Evolutionary conservation across 1,140 invertebrate species (phyloP).

Genomic region (Zaprionus vittiger): DNA sequence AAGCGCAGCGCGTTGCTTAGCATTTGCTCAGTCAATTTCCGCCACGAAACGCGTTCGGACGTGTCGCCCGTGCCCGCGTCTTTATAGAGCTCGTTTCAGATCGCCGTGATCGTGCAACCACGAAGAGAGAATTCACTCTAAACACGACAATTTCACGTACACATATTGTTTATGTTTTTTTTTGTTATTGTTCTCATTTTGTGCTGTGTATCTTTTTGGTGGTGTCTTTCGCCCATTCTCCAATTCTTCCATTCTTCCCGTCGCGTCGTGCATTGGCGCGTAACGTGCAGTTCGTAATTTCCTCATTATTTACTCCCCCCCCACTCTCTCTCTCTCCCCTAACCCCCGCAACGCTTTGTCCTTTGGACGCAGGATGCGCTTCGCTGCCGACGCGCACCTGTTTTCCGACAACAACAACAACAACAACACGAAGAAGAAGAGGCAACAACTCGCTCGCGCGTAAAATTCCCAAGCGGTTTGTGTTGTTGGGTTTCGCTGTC

Average conservation of each 20-base stretch:
- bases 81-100: slow-evolving; percentile 34
- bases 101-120: slow-evolving; percentile 2
- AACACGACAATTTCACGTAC: slow-evolving; percentile 40
- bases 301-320: slow-evolving; percentile 15
- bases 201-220: slow-evolving; percentile 29
- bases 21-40: slow-evolving; percentile 76
- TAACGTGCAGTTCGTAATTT: slow-evolving; percentile 46
- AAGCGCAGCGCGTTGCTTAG: slow-evolving; percentile 24
- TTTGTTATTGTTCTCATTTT: slow-evolving; percentile 36
- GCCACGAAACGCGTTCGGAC: slow-evolving; percentile 74
- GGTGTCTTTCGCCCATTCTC: slow-evolving; percentile 42
- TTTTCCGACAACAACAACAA: slow-evolving; percentile 33
- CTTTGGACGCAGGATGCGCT: slow-evolving; percentile 69
- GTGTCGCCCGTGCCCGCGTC: slow-evolving; percentile 43
- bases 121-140: slow-evolving; percentile 16
- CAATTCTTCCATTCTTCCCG: slow-evolving; percentile 20
- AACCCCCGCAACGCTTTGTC: slow-evolving; percentile 3
- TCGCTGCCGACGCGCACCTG: slow-evolving; percentile 69
- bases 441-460: slow-evolving; percentile 45
- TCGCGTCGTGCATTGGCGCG: slow-evolving; percentile 57
- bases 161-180: slow-evolving; percentile 45
- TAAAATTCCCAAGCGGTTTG: slow-evolving; percentile 31
- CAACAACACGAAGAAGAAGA: slow-evolving; percentile 20
- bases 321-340: not conserved
- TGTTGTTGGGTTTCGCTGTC: slow-evolving; percentile 4